Evolutionary conservation across 2,797 vertebrate genomes (phyloP).

Genomic region (Liasis olivaceus): DNA sequence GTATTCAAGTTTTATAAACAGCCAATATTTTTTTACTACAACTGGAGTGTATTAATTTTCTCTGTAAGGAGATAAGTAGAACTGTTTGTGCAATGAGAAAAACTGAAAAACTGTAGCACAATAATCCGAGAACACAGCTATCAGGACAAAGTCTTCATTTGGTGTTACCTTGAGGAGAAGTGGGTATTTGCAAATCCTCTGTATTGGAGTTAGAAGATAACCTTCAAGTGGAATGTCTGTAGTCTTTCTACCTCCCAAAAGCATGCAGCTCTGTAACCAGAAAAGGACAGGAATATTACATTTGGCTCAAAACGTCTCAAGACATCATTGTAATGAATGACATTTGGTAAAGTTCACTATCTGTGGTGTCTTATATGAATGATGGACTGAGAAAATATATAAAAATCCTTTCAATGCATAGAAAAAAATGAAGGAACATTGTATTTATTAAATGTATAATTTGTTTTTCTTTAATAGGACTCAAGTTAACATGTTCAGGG

Average conservation of each 20-base stretch:
- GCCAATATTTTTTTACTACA: not conserved
- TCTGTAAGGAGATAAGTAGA: not conserved
- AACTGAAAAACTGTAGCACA: conserved; percentile 14
- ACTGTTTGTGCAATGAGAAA: not conserved
- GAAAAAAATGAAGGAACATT: not conserved
- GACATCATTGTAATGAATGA: not conserved
- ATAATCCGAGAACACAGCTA: conserved; percentile 3
- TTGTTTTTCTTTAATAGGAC: not conserved
- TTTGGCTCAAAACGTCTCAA: conserved; percentile 31
- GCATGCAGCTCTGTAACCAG: conserved; percentile 90
- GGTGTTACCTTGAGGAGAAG: conserved; percentile 91
- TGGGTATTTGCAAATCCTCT: conserved; percentile 99
- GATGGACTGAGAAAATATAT: conserved; percentile 3
- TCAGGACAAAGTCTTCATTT: conserved; percentile 20
- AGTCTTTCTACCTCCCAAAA: conserved; percentile 95
- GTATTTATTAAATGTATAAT: not conserved
- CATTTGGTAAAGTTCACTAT: not conserved
- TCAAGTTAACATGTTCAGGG: not conserved
- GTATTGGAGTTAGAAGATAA: conserved; percentile 94
- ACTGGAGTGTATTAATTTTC: not conserved
- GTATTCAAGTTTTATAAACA: not conserved
- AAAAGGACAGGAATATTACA: conserved; percentile 46
- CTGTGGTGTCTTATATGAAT: not conserved
- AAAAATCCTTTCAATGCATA: not conserved
- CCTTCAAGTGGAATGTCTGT: conserved; percentile 97